phyloP scores from a whole-genome alignment of 2,888 invertebrate species.

The Arge pagana region DNA sequence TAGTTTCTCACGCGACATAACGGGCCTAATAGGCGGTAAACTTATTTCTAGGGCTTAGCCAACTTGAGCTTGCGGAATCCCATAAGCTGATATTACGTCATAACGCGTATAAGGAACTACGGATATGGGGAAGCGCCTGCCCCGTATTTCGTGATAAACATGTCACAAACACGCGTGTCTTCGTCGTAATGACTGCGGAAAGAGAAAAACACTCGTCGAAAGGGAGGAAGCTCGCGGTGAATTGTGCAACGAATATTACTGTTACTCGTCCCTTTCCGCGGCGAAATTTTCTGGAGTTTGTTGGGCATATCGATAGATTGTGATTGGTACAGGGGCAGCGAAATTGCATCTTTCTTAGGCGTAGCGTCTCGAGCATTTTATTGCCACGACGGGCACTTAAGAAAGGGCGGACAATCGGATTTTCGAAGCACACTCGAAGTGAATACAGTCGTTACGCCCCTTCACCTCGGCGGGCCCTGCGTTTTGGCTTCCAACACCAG shows the following conservation, averaged over 20 bases:
- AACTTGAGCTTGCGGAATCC: constrained; percentile 9
- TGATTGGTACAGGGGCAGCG: too few species aligned
- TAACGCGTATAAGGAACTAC: constrained; percentile 16
- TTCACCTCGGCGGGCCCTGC: constrained; percentile 2
- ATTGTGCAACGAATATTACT: too few species aligned
- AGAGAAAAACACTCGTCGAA: too few species aligned
- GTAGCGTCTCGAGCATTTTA: constrained; percentile 6
- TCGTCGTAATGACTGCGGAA: too few species aligned
- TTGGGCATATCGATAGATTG: too few species aligned
- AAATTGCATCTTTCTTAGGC: too few species aligned
- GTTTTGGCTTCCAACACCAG: constrained; percentile 17
- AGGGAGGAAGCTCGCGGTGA: too few species aligned
- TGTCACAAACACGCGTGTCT: too few species aligned
- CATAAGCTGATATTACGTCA: constrained; percentile 19
- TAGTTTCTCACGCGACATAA: constrained; percentile 18
- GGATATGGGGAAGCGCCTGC: constrained; percentile 8
- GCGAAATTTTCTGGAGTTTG: too few species aligned
- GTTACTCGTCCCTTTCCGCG: too few species aligned
- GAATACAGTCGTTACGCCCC: constrained; percentile 47
- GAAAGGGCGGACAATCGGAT: constrained; percentile 31
- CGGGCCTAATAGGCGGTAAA: constrained; percentile 21
- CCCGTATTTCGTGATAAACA: constrained; percentile 16
- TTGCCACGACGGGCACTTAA: constrained; percentile 33
- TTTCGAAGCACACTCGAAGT: constrained; percentile 39
- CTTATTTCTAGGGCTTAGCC: constrained; percentile 21